Evolutionary conservation across 1,140 invertebrate genomes (phyloP), one percentile per base, ranked within the genome.

Genomic region (Bilobella aurantiaca): DNA sequence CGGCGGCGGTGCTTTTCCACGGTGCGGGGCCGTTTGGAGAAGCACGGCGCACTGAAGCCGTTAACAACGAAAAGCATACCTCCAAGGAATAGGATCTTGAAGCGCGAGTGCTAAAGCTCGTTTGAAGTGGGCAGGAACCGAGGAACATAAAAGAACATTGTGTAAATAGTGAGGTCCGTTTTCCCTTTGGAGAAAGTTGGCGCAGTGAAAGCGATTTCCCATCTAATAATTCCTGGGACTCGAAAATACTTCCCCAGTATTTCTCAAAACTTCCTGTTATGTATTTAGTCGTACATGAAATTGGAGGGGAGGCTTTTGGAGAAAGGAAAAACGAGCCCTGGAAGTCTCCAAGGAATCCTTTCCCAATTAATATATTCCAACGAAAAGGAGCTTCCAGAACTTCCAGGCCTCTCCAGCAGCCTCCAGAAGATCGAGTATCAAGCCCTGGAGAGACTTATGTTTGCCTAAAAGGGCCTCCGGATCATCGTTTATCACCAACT

Each of bases 71-170:
- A n/a, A 58, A 25, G 25, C 42, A 18, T 27, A 53, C 62, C 30
- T 63, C 34, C 16, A 25, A 47, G 37, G 37, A 46, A 62, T 62
- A 62, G 31, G 60, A 34, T 42, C 21, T 30, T 12, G 42, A 34
- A 14, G 3, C 3, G n/a, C 2, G 60, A 8, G 14, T 37, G 34
- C 29, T 58, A 63, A 60, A 64, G 62, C 58, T 60, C 58, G 66
- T 68, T 68, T 68, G 47, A 68, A 68, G 66, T 64, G 63, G 66
- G 63, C 62, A 62, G 23, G 63, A 61, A 68, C 63, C 62, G 56
- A 53, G 58, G 49, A 65, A 68, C 66, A 68, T 68, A 68, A 68
- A 68, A 68, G 66, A 58, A 68, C 66, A 68, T 49, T 68, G 66
- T 64, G 66, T 64, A 64, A 68, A 68, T 49, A 67, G 30, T 57